Base-by-base conservation (phyloP, 2,888 invertebrate genomes). In the Ormyrus thymus region DNA sequence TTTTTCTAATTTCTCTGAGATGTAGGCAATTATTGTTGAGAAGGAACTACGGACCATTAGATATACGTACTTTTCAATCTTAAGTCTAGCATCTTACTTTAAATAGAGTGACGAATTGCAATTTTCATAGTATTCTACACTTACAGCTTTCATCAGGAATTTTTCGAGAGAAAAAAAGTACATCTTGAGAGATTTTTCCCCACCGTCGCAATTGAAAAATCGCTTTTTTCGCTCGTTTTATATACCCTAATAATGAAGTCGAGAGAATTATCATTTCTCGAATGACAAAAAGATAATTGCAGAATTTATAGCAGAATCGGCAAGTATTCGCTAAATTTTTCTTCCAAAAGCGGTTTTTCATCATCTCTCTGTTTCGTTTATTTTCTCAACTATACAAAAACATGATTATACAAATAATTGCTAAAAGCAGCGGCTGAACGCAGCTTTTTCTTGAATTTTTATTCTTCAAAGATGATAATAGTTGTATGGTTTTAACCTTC, bases 381-480 rank as follows among this genome's bases (percentile, higher is more conserved):
- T 48, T 13, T 75, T 58, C n/a, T 58, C 45, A 62, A 62, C 64
- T 74, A 76, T 76, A 80, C 68, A 80, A 80, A 70, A 76, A 59
- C 69, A 69, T 56, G 76, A 65, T 69, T 73, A 76, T 80, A 73
- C 64, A 76, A 76, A 76, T 55, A 69, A 72, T 76, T 72, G 66
- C 45, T 50, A 58, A 59, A 68, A 70, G 74, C 70, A 70, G 74
- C 78, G 65, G 53, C 53, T 8, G 10, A 65, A 50, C 74, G 55
- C 65, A 66, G 69, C 53, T 66, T 58, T 64, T 53, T 64, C 1
- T 64, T 69, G 29, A 29, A 29, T 29, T 29, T 29, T 29, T 29
- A 29, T 50, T 45, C 29, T 9, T 9, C 61, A 29, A 13, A 43
- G 50, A 9, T 62, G 9, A 29, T 29, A 29, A 29, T 29, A 29